Conservation (phyloP, 2,888 invertebrate genomes). For the Dynastes maya region DNA sequence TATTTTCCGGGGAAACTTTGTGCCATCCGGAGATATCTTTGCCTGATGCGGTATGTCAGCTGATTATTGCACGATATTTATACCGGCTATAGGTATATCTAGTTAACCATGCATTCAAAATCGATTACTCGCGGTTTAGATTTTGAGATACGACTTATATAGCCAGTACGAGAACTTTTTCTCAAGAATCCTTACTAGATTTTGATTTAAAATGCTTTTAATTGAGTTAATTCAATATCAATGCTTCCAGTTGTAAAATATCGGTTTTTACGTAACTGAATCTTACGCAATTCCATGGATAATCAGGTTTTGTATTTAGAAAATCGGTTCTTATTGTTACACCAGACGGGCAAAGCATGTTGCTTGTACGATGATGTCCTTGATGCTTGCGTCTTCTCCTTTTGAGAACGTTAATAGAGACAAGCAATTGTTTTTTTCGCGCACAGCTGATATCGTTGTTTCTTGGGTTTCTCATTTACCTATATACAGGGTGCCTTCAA, state of each 20-base stretch:
- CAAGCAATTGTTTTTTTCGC: not conserved
- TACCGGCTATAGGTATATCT: too few species aligned
- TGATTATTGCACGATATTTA: not conserved
- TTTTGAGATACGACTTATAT: not conserved
- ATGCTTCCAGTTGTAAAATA: not conserved
- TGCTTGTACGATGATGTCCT: not conserved
- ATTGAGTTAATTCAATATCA: not conserved
- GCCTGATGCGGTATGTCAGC: not conserved
- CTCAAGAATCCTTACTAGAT: too few species aligned
- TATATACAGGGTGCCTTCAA: too few species aligned
- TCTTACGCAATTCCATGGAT: slow-evolving; percentile 19
- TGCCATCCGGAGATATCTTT: not conserved
- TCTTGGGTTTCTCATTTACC: too few species aligned
- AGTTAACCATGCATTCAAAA: not conserved
- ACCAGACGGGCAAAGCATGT: not conserved
- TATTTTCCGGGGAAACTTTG: slow-evolving; percentile 6
- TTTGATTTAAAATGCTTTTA: too few species aligned
- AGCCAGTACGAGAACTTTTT: not conserved
- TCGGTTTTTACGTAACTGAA: not conserved
- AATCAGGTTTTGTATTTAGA: slow-evolving; percentile 28
- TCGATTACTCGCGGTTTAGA: not conserved
- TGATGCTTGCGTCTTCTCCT: not conserved
- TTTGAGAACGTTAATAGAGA: not conserved
- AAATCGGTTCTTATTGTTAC: slow-evolving; percentile 11
- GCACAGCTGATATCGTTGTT: not conserved